Evolutionary conservation across 2,888 invertebrate genomes (phyloP), one percentile per base, ranked within the genome.

Genomic region (Clistopyga incitator): DNA sequence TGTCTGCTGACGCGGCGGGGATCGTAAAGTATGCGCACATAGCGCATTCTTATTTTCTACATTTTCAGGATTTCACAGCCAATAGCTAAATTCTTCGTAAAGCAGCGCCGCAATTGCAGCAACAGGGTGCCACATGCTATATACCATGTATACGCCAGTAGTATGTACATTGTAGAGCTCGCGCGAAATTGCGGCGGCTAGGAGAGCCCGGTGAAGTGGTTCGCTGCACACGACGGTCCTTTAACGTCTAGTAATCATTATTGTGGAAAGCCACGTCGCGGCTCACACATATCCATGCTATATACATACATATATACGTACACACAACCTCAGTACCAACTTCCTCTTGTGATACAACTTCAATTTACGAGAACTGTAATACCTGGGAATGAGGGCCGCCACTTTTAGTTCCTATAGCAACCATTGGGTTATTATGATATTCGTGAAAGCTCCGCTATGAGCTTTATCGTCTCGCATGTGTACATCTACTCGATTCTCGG

Each of bases 371-470:
- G 34, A n/a, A 38, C 1, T 54, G 23, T 54, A 54, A 38, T 38
- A 10, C 61, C 34, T 10, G 34, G n/a, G n/a, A 42, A 3, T 10
- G 15, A 67, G 67, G 47, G 42, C 25, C 67, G 67, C 67, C 0
- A 47, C 67, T 67, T 67, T 23, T 67, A 18, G 67, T 67, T 67
- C n/a, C 67, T 47, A 67, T 67, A 67, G 45, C 67, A 42, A 56
- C 56, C 25, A 61, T 10, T 8, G 13, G 15, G n/a, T 61, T 61
- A 29, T 61, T 61, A 29, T 59, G 34, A 29, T n/a, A 29, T 25
- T 56, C 11, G 56, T 23, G 25, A 38, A 38, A 38, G 8, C 10
- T 10, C 10, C 25, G 67, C 47, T 45, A 15, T 45, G 6, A 45
- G 67, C 47, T 67, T 47, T 25, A 67, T 67, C 45, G 61, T 38